These are phyloP conservation scores for Slavum lentiscoides DNA, from an alignment of 2,888 invertebrate species.

Conservation along the genomic window DNA sequence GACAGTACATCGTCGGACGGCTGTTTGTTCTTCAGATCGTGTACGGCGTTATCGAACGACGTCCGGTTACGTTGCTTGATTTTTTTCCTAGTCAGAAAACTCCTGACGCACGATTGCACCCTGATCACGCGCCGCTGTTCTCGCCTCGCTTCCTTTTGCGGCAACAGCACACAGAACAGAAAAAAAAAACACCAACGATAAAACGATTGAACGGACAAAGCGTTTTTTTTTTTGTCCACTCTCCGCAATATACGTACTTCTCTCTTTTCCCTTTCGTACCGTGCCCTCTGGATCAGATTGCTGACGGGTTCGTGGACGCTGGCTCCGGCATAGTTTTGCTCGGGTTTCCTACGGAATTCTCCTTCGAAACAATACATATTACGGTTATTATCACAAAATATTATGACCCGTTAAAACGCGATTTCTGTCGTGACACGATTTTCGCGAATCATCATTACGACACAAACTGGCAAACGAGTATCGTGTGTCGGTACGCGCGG, in stretches of 20 bases:
- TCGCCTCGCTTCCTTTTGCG: constrained; percentile 68
- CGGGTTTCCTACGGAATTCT: constrained; percentile 81
- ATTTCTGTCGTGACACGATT: not conserved
- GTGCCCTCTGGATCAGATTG: constrained; percentile 76
- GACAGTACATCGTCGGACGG: constrained; percentile 54
- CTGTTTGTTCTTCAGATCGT: constrained; percentile 27
- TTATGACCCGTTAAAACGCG: not conserved
- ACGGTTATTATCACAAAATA: not conserved
- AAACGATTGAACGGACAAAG: not conserved
- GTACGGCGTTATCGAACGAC: constrained; percentile 70
- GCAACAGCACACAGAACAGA: not conserved
- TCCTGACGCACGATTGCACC: constrained; percentile 79
- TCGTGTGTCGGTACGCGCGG: not conserved
- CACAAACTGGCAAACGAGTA: not conserved
- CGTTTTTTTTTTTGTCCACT: too few relatives aligned
- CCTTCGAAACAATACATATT: constrained; percentile 81
- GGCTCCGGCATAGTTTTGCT: constrained; percentile 88
- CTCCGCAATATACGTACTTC: constrained; percentile 65
- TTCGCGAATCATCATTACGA: constrained; percentile 1
- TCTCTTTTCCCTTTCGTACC: constrained; percentile 82
- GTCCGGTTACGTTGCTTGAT: constrained; percentile 70
- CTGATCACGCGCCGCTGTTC: constrained; percentile 76
- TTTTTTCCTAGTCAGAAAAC: constrained; percentile 72
- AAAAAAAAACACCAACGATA: not conserved
- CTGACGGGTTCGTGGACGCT: constrained; percentile 74